Percentiles rank a stretch among this genome's conserved stretches.
Conservation (phyloP, 2,797 vertebrate genomes). For the Sciurus vulgaris region DNA sequence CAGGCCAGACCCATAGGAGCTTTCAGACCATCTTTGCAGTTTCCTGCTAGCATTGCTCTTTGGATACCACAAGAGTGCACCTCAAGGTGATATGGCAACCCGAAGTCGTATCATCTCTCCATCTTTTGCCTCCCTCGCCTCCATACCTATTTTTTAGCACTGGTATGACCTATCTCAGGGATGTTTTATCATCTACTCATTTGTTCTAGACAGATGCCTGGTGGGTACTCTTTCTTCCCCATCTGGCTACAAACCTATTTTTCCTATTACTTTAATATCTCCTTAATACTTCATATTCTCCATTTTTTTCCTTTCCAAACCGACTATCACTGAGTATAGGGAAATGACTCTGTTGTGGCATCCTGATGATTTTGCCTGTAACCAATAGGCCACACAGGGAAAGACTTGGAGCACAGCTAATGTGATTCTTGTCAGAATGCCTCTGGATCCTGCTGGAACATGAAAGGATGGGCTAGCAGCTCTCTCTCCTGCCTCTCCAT, state of each 20-base stretch:
- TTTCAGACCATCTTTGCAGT: background rate
- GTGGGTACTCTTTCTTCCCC: background rate
- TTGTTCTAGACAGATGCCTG: background rate
- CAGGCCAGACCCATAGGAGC: background rate
- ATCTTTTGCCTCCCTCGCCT: background rate
- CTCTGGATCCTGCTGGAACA: background rate
- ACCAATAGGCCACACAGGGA: background rate
- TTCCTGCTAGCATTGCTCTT: background rate
- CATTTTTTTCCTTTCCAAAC: background rate
- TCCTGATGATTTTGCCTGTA: background rate
- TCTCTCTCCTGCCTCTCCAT: background rate
- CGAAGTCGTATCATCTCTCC: background rate
- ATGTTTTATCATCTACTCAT: background rate
- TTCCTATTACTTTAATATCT: background rate
- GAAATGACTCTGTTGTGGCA: background rate
- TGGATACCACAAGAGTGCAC: background rate
- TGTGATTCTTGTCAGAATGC: background rate
- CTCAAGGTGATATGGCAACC: background rate
- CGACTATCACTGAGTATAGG: background rate
- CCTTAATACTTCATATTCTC: background rate
- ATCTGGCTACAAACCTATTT: background rate
- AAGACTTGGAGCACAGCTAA: background rate
- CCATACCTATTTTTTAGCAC: background rate
- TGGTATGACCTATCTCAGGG: background rate
- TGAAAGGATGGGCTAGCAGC: background rate